Conservation (phyloP, 23 tunicate species). For the Ciona savignyi region DNA sequence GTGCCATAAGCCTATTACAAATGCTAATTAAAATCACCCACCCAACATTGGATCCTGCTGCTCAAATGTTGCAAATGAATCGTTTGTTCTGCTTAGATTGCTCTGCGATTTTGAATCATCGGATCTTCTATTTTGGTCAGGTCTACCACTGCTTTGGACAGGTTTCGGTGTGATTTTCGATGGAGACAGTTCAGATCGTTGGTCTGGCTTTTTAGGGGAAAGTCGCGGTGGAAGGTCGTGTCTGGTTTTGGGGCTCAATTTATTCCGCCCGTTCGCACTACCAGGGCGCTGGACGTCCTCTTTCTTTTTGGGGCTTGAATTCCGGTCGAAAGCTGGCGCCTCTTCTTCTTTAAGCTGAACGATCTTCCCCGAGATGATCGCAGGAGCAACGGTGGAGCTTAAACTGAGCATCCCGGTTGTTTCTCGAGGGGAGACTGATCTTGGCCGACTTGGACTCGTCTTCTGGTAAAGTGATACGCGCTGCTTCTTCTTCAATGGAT, state of each 20-base stretch:
- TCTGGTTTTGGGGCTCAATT: background rate
- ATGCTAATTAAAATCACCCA: background rate
- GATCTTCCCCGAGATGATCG: background rate
- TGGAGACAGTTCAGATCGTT: background rate
- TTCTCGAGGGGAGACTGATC: conserved; percentile 43
- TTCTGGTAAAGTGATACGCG: conserved; percentile 55
- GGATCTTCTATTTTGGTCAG: background rate
- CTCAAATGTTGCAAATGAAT: background rate
- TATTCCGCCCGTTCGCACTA: conserved; percentile 21
- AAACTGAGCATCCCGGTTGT: background rate
- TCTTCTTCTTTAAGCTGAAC: background rate
- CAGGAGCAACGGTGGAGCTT: background rate
- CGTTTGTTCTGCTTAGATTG: background rate
- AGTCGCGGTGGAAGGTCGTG: background rate
- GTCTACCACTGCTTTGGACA: background rate
- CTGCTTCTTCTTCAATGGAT: conserved; percentile 58
- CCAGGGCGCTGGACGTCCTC: conserved; percentile 9
- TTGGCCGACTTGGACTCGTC: conserved; percentile 48
- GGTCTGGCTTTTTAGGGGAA: conserved; percentile 3
- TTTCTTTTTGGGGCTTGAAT: background rate
- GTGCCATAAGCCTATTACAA: no score
- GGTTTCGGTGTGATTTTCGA: background rate
- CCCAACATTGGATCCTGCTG: background rate
- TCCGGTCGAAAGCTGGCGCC: background rate
- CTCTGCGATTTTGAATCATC: background rate